Evolutionary conservation across 2,113 vertebrate species (phyloP).

Genomic region (Coturnix japonica): DNA sequence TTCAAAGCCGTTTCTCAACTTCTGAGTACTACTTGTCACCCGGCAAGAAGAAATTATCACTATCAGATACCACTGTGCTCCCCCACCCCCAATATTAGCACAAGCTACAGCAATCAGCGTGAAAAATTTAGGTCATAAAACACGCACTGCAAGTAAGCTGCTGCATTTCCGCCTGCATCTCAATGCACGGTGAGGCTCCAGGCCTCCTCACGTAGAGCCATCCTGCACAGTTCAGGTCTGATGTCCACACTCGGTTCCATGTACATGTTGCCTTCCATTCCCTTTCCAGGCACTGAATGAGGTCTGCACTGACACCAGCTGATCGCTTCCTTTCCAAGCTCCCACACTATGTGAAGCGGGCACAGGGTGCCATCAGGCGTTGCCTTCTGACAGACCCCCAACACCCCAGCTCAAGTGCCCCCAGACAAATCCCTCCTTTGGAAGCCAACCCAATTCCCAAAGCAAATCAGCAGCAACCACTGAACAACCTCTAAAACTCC

Average conservation of each 20-base stretch:
- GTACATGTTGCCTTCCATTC: background rate
- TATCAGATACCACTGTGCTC: background rate
- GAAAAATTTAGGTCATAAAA: background rate
- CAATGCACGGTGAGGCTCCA: fast-evolving
- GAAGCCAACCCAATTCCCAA: background rate
- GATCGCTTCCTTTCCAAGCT: background rate
- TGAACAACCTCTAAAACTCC: fast-evolving
- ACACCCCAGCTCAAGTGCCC: background rate
- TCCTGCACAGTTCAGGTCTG: background rate
- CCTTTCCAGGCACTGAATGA: background rate
- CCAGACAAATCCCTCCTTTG: background rate
- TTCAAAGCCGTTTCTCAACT: background rate
- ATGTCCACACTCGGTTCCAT: background rate
- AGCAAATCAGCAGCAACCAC: background rate
- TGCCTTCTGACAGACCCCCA: background rate
- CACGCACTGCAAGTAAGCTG: background rate
- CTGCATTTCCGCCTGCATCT: background rate
- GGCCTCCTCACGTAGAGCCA: background rate
- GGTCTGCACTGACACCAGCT: background rate
- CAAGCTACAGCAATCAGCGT: background rate
- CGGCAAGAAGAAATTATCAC: background rate
- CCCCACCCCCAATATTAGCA: background rate
- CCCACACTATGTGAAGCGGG: background rate
- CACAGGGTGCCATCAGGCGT: background rate
- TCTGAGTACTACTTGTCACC: background rate